Base-by-base conservation (phyloP, 2,888 invertebrate species). In the Shargacucullia verbasci region DNA sequence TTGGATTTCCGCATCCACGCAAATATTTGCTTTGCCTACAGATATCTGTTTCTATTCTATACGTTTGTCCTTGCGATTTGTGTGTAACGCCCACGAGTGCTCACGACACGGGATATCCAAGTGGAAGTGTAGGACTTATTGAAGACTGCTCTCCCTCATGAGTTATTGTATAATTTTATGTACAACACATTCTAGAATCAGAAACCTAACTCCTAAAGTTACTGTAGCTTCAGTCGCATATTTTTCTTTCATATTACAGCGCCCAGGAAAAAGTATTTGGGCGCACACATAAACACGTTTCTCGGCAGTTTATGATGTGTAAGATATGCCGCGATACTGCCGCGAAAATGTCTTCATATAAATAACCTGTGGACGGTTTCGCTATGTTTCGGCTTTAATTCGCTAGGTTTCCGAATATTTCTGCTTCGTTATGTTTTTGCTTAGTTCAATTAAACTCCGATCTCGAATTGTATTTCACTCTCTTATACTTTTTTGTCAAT, bases 281-380 rank as follows among this genome's bases (percentile, higher is more conserved):
- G 25, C 45, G 2, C 35, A 41, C 29, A 68, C 57, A 65, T 20
- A 20, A 20, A 20, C 20, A 20, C 20, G 20, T 78, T 78, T 67
- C 59, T 59, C 52, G 31, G 14, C 34, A 62, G 49, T 78, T 79
- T 79, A 79, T 73, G 73, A 75, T 33, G 71, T 78, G 77, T 72
- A 61, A 73, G 71, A 76, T 78, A 70, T 69, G 64, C 49, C 48
- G 29, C 35, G 61, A 52, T 57, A 73, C 13, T 41, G 50, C 59
- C 46, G 35, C 33, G 37, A 33, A 14, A 65, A 63, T 60, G 41
- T 12, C 10, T 9, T 25, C 29, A 13, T 25, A 45, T 43, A 34
- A 59, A 55, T 57, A 69, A 65, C 61, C 55, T 72, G 61, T 66
- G 14, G 55, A 55, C 40, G 31, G 35, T 33, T 6, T n/a, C n/a